Evolutionary conservation across 2,113 vertebrate species (phyloP).

Genomic region (Rhinolophus sinicus): DNA sequence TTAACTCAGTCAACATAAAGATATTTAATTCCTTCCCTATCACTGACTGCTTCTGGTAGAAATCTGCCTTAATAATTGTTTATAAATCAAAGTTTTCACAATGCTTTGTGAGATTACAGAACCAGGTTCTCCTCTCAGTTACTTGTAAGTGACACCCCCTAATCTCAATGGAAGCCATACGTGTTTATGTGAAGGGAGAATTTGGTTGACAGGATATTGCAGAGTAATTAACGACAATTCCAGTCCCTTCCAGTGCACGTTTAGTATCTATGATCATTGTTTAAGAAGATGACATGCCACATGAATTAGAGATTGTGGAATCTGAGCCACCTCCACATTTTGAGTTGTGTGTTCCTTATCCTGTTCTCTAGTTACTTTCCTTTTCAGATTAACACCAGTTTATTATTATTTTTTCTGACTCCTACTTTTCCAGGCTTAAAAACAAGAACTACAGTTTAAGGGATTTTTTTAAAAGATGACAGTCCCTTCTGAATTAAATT

Average conservation of each 20-base stretch:
- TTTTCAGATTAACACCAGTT: not conserved
- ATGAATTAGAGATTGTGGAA: slow-evolving; percentile 59
- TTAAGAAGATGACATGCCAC: slow-evolving; percentile 64
- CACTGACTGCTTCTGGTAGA: not conserved
- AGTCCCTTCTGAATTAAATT: not conserved
- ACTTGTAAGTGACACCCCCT: slow-evolving; percentile 37
- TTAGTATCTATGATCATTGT: slow-evolving; percentile 38
- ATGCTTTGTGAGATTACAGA: not conserved
- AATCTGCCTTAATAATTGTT: not conserved
- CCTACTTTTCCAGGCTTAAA: slow-evolving; percentile 9
- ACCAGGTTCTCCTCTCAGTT: slow-evolving; percentile 40
- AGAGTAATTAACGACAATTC: slow-evolving; percentile 47
- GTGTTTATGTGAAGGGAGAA: slow-evolving; percentile 63
- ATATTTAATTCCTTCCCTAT: not conserved
- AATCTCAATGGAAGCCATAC: slow-evolving; percentile 44
- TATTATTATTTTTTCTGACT: slow-evolving; percentile 7
- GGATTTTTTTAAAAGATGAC: not conserved
- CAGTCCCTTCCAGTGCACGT: not conserved
- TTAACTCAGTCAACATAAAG: not conserved
- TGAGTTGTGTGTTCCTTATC: not conserved
- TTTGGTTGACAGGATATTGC: not conserved
- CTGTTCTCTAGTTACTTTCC: not conserved
- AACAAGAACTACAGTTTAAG: not conserved
- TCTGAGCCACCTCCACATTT: not conserved
- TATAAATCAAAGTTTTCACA: not conserved